phyloP scores from a whole-genome alignment of 2,888 invertebrate genomes.

The Ectropis crepuscularia region DNA sequence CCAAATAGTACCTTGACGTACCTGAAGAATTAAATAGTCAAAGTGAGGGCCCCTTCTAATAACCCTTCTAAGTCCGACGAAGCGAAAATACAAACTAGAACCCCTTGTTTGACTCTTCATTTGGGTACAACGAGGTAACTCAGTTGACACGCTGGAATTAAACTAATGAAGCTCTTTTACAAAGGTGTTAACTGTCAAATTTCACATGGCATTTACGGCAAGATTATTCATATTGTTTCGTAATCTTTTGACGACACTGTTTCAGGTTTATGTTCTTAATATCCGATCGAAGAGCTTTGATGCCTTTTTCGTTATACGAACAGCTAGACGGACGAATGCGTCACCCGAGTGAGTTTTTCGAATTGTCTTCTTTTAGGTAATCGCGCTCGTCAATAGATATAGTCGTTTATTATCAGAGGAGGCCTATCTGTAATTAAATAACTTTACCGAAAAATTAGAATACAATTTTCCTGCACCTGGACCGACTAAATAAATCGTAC shows the following conservation, averaged over 20 bases:
- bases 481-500: too few species aligned
- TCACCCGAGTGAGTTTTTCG: too few species aligned
- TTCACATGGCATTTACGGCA: neutral
- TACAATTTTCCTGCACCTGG: too few species aligned
- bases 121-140: conserved; percentile 62
- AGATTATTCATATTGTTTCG: neutral
- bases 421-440: too few species aligned
- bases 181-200: neutral
- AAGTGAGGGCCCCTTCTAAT: conserved; percentile 38
- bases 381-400: too few species aligned
- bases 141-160: conserved; percentile 25
- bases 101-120: conserved; percentile 65
- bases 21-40: conserved; percentile 43
- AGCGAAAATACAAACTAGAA: conserved; percentile 59
- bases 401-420: too few species aligned
- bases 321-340: too few species aligned
- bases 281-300: too few species aligned
- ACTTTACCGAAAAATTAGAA: too few species aligned
- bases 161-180: conserved; percentile 2
- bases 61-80: conserved; percentile 56
- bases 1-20: conserved; percentile 34
- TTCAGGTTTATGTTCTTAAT: neutral
- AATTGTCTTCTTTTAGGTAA: too few species aligned
- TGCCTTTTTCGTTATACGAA: too few species aligned
- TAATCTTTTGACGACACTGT: neutral